A percentile compares a stretch with the other conserved stretches of the same genome.
phyloP scores from a whole-genome alignment of 2,113 vertebrate genomes.

The Euleptes europaea region DNA sequence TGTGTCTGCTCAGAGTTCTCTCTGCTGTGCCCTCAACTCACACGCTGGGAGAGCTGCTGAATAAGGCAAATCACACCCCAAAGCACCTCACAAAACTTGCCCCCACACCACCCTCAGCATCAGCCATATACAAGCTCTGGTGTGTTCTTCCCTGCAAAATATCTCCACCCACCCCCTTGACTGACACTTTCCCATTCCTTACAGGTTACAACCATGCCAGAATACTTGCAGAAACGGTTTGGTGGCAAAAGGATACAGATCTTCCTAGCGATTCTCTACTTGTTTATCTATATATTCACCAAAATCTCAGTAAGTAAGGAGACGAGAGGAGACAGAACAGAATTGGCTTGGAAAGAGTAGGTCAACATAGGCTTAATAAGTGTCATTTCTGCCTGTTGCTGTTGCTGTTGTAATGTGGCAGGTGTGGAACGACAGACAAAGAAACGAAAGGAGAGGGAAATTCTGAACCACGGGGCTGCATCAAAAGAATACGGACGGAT shows the following conservation, averaged over 20 bases:
- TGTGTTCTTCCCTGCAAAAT: fast-evolving
- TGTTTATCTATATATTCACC: conserved; percentile 98
- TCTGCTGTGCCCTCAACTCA: too few species aligned
- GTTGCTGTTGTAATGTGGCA: fast-evolving
- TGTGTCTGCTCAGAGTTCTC: background rate
- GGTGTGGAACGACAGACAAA: background rate
- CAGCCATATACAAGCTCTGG: too few species aligned
- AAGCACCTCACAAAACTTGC: too few species aligned
- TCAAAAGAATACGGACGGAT: too few species aligned
- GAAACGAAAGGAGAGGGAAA: background rate
- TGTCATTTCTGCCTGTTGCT: background rate
- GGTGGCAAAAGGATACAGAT: conserved; percentile 91
- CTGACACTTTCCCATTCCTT: fast-evolving
- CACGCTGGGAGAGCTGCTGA: background rate
- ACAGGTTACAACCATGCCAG: conserved; percentile 96
- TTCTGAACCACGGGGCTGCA: background rate
- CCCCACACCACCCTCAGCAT: too few species aligned
- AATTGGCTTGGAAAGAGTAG: background rate
- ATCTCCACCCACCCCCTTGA: background rate
- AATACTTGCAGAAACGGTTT: conserved; percentile 88
- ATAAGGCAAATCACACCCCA: too few species aligned
- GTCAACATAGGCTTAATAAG: background rate
- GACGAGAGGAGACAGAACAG: background rate
- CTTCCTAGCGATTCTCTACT: conserved; percentile 86
- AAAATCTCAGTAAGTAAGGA: conserved; percentile 91